Evolutionary conservation across 1,140 invertebrate genomes (phyloP), one percentile per base, ranked within the genome.

Genomic region (Acromyrmex heyeri): DNA sequence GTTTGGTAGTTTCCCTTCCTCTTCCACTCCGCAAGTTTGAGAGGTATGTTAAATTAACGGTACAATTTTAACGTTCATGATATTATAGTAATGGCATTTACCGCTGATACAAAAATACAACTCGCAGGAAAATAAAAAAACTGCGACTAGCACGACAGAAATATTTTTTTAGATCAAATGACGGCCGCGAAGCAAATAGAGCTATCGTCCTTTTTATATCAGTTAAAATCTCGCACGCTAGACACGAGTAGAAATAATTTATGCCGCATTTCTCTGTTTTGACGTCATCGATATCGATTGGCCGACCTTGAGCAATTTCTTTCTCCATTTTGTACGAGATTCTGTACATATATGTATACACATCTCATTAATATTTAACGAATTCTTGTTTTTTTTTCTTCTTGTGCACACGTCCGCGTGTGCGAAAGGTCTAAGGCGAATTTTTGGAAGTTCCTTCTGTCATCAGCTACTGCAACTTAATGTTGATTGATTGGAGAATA

Each of bases 221-320:
- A 64, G 55, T 83, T 83, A 38, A 75, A 83, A 61, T 83, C 79
- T 83, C 16, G 53, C 79, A 73, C 27, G 27, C 69, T 62, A 50
- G 27, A 48, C 55, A 18, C 24, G 12, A 75, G 24, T 53, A 61
- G 30, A 24, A 83, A 83, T 75, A 83, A 83, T 83, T 83, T 83
- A 83, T 83, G 38, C 79, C 16, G 62, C 79, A 83, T 83, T 83
- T 83, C 79, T 83, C 24, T 27, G 44, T 75, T 83, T 75, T 83
- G 79, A 83, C 79, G 79, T 83, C 79, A 83, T 50, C 79, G 27
- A 75, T 83, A 83, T 83, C 55, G 79, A 83, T 83, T 73, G 79
- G 57, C 21, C 59, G 79, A 83, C 79, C 79, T 83, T 83, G 79
- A 14, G n/a, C 55, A 72, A 83, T 75, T 83, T 83, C 79, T 82